Conservation (phyloP, 2,113 vertebrate species). For the Neolamprologus ventralis region DNA sequence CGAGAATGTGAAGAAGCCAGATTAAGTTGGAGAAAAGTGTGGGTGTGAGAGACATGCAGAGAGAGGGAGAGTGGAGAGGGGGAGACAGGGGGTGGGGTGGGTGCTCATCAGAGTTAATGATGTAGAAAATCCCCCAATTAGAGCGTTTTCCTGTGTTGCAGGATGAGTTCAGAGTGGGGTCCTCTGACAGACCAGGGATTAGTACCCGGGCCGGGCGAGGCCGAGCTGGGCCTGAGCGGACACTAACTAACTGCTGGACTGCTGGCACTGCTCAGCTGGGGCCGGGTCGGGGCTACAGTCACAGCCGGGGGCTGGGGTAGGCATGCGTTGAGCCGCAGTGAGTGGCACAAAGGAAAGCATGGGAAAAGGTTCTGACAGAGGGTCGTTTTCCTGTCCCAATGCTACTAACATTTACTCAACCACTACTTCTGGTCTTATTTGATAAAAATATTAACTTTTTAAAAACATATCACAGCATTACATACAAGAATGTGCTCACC, state of each 20-base stretch:
- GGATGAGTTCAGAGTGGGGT: constrained; percentile 73
- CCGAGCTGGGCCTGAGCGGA: constrained; percentile 44
- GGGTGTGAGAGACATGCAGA: background rate
- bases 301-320: constrained; percentile 50
- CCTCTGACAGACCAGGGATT: constrained; percentile 73
- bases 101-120: constrained; percentile 73
- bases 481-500: background rate
- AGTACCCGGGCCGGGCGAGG: constrained; percentile 37
- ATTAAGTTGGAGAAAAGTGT: constrained; percentile 36
- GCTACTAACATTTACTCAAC: background rate
- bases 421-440: background rate
- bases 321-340: constrained; percentile 62
- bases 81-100: background rate
- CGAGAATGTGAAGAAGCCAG: background rate
- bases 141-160: constrained; percentile 71
- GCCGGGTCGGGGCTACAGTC: constrained; percentile 27
- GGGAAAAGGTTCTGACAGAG: constrained; percentile 42
- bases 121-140: constrained; percentile 82
- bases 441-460: background rate
- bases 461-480: background rate
- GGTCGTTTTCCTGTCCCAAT: background rate
- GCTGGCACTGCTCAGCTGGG: constrained; percentile 51
- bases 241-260: constrained; percentile 59
- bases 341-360: constrained; percentile 56
- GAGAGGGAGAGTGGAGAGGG: background rate